A percentile compares a stretch with the other conserved stretches of the same genome.
Evolutionary conservation across 1,140 invertebrate species (phyloP).

Genomic region (Coelopa frigida): DNA sequence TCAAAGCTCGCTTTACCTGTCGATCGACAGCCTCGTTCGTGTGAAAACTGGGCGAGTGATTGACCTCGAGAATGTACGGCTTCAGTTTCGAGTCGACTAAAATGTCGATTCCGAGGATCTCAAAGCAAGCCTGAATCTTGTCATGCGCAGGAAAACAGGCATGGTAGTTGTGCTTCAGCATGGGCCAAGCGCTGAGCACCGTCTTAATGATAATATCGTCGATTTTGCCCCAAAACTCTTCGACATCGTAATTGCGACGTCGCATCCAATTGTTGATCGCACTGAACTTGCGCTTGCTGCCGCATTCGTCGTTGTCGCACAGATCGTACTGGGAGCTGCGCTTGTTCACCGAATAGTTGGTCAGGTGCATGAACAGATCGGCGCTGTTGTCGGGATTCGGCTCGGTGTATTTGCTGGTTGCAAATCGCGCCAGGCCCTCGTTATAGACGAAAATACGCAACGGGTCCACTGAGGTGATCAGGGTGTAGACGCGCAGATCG

Average conservation of each 20-base stretch:
- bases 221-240: slow-evolving; percentile 70
- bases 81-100: slow-evolving; percentile 77
- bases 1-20: slow-evolving; percentile 73
- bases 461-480: slow-evolving; percentile 92
- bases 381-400: slow-evolving; percentile 69
- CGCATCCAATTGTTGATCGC: slow-evolving; percentile 69
- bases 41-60: slow-evolving; percentile 87
- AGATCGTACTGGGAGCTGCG: slow-evolving; percentile 66
- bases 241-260: slow-evolving; percentile 63
- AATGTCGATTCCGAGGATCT: slow-evolving; percentile 83
- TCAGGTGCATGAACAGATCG: slow-evolving; percentile 93
- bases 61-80: slow-evolving; percentile 80
- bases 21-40: slow-evolving; percentile 75
- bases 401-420: slow-evolving; percentile 75
- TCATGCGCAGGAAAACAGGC: slow-evolving; percentile 81
- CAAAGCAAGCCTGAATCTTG: slow-evolving; percentile 78
- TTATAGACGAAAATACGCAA: slow-evolving; percentile 89
- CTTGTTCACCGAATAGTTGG: slow-evolving; percentile 95
- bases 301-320: slow-evolving; percentile 57
- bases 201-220: slow-evolving; percentile 90
- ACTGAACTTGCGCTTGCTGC: slow-evolving; percentile 79
- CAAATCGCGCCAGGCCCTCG: slow-evolving; percentile 88
- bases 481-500: slow-evolving; percentile 88
- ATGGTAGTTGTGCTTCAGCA: slow-evolving; percentile 80
- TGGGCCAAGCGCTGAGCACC: slow-evolving; percentile 73